Base-by-base conservation (phyloP, 1,140 invertebrate genomes). In the Amphibalanus amphitrite region DNA sequence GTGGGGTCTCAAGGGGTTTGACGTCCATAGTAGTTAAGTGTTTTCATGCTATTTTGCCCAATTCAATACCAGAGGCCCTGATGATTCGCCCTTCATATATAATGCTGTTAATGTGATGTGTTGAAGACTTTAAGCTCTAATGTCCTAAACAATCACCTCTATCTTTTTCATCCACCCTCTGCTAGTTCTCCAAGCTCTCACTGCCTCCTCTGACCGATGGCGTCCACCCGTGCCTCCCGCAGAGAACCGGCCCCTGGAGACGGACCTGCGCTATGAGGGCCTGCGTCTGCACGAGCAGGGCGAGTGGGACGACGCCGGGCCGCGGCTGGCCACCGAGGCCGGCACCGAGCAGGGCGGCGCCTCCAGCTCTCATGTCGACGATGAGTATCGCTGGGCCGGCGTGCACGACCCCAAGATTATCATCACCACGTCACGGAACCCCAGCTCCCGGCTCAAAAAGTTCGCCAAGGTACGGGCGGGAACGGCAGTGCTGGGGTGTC, bases 321-420 rank as follows among this genome's bases (percentile, higher is more conserved):
- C 90, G 8, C 84, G 90, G 80, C 77, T 86, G 76, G 86, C 87
- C 47, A 81, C 83, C 0, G 83, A 86, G 30, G 72, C 74, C 70
- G 86, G 89, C 23, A 86, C 85, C 10, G 85, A 89, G 33, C 72
- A 71, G 67, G 81, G 82, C 72, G 75, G 81, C 67, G 73, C 70
- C 28, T 40, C 33, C 8, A 71, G 73, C 59, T 28, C 26, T 25
- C 69, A 76, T 67, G 74, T 73, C 59, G 76, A 77, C 74, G 76
- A 77, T 68, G 76, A 77, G 69, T 77, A 77, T 69, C 67, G 92
- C 75, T 99, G 91, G 88, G 97, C 97, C n/a, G 96, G 97, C 23
- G 91, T 96, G 0, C 91, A 97, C 76, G 92, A 99, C 82, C 97
- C 97, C 0, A 98, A 98, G 84, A 92, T 99, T 71, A 90, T 99